Base-by-base conservation (phyloP, 2,113 vertebrate species). In the Ailurus styani region DNA sequence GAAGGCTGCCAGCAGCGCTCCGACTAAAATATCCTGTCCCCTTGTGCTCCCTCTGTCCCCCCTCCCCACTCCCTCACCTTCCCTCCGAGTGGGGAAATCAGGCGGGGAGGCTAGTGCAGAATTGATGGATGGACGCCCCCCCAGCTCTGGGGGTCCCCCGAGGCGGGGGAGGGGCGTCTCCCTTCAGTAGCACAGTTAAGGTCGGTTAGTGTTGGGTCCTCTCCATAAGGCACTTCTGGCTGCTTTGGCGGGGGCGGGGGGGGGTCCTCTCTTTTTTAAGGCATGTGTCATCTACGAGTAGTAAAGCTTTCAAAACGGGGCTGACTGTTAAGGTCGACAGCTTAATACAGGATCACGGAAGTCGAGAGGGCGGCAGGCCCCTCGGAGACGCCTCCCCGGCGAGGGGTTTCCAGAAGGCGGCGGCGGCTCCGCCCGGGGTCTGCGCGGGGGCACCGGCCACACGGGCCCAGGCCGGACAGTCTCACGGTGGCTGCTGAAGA, bases 1-100 rank as follows among this genome's bases (percentile, higher is more conserved):
- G 99, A 99, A 98, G 99, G 99, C 99, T 99, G 99, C 99, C 99
- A 95, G 99, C 99, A 99, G 99, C 99, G 6, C 98, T 99, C 99
- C 99, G 95, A 97, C 93, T 98, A 99, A 98, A 91, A 98, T 34
- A 94, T 57, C 94, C 96, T 75, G 95, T 98, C 95, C 87, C 54
- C 86, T 73, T 15, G 37, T 3, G 18, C 18, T 27, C 94, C 54
- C 95, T 85, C 55, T 1, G 37, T 37, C 20, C 89, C 11, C 57
- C n/a, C 45, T 83, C 77, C 95, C 92, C 29, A 18, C 37, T 55
- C 92, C 95, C 85, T 94, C 83, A 85, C 93, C 86, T 70, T 87
- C 93, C 94, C 86, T 50, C 77, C 0, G 2, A 89, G n/a, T 98
- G 10, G 57, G 95, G 86, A 64, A 96, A 93, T 90, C 97, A 90